Conservation (phyloP, 1,140 invertebrate genomes). For the Ylistrum balloti region DNA sequence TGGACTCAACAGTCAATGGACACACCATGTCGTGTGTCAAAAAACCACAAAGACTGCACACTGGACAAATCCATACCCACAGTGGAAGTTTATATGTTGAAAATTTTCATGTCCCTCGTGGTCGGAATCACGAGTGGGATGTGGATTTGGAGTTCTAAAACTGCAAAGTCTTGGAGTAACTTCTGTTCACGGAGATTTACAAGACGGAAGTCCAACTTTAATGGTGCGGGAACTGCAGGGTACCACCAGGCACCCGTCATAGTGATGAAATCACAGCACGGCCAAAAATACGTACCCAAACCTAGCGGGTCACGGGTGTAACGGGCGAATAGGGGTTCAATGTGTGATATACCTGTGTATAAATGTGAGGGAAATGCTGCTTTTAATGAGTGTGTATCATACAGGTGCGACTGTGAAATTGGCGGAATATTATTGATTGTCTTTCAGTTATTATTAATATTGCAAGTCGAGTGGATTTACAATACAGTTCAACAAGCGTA, state of each 20-base stretch:
- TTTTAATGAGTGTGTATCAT: background rate
- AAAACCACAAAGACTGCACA: constrained; percentile 71
- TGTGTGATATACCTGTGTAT: background rate
- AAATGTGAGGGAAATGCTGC: background rate
- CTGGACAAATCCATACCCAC: constrained; percentile 81
- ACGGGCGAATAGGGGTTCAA: background rate
- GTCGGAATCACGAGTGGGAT: constrained; percentile 85
- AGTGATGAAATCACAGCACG: constrained; percentile 70
- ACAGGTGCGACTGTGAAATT: background rate
- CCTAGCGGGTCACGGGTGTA: constrained; percentile 58
- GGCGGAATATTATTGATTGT: background rate
- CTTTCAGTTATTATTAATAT: background rate
- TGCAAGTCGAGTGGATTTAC: background rate
- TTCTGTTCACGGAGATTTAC: constrained; percentile 78
- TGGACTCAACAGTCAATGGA: constrained; percentile 74
- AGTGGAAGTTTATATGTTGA: constrained; percentile 86
- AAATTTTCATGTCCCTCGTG: constrained; percentile 84
- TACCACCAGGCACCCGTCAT: constrained; percentile 79
- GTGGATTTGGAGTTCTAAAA: constrained; percentile 82
- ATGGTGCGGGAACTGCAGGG: constrained; percentile 59
- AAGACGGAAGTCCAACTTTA: constrained; percentile 72
- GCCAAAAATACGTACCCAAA: constrained; percentile 74
- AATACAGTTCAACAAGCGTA: background rate
- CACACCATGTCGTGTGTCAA: constrained; percentile 59
- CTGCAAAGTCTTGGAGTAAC: constrained; percentile 79